Base-by-base conservation (phyloP, 1,140 invertebrate genomes). In the Euwallacea similis region DNA sequence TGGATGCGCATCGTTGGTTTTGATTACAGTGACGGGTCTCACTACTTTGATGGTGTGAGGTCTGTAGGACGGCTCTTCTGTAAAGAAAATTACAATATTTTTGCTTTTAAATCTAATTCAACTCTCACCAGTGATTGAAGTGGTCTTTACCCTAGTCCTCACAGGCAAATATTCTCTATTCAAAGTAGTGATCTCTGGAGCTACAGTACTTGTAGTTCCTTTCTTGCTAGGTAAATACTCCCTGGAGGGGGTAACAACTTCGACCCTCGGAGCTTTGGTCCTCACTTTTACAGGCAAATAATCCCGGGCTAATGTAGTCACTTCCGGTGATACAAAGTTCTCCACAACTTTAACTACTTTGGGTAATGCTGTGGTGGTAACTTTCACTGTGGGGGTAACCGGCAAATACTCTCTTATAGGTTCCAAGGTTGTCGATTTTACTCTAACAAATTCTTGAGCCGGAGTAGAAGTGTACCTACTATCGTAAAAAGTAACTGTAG, bases 1-100 rank as follows among this genome's bases (percentile, higher is more conserved):
- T 0, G 90, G 89, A 79, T 82, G 77, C 54, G 77, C 76, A 65
- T 81, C 79, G 63, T 80, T 81, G 10, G 76, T 72, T 71, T 78
- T 79, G 10, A 81, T 74, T 7, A 81, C 76, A 7, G 73, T 68
- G 68, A 65, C 74, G 7, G 77, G 76, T 66, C 58, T 60, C 11
- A 74, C 62, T 7, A 75, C 53, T 58, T 76, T 76, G 2, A 73
- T 69, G 16, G 74, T 43, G 46, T 71, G 69, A 47, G 55, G 60
- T 44, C 4, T 16, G 13, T 11, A 10, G 13, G 13, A 33, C 2
- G 61, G 43, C 16, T 50, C 15, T 7, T 47, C 43, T 42, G 59
- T 43, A 21, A 13, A 58, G 21, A 59, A 59, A 3, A 13, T 69
- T 53, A 33, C 21, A 33, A 33, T 4, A 33, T 33, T 33, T 33